Evolutionary conservation across 2,113 vertebrate genomes (phyloP), one percentile per base, ranked within the genome.

Genomic region (Camarhynchus parvulus): DNA sequence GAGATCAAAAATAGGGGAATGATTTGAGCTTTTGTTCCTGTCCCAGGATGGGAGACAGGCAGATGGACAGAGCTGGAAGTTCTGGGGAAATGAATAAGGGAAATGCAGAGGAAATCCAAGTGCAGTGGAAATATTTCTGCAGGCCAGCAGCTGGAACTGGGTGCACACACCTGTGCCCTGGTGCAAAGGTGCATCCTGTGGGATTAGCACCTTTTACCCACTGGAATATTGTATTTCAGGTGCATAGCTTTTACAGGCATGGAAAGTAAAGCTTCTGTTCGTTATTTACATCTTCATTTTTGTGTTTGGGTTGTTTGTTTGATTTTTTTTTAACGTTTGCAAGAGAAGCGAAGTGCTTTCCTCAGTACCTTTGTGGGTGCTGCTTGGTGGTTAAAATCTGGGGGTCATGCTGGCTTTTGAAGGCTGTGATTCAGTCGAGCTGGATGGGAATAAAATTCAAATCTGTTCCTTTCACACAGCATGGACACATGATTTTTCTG

Each of bases 171-270:
- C 42, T 55, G 50, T 83, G 84, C 50, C 68, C 70, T 46, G n/a
- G 3, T n/a, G 73, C 62, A 50, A 96, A 95, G 93, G 76, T 94
- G 88, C 76, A 88, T 96, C 92, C 93, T 94, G 89, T 69, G 24
- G 3, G 33, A 11, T 62, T 18, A 69, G 47, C 46, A 22, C 3
- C 14, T 14, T 52, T 75, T 73, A 30, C 35, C 46, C 4, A 1
- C 2, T 86, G 78, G 59, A 68, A 76, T 75, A 28, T 21, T 50
- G 21, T 28, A 6, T 56, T 91, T 84, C 11, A 11, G 70, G 63
- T 85, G 73, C 18, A 9, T 7, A 4, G 27, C 63, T 90, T 62
- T 83, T 67, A 47, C 39, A 49, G 82, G 62, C 33, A 1, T 8
- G n/a, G 59, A 10, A 77, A 41, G n/a, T 7, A 44, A 39, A 73